Evolutionary conservation across 2,797 vertebrate genomes (phyloP).

Genomic region (Dendrocincla tyrannina): DNA sequence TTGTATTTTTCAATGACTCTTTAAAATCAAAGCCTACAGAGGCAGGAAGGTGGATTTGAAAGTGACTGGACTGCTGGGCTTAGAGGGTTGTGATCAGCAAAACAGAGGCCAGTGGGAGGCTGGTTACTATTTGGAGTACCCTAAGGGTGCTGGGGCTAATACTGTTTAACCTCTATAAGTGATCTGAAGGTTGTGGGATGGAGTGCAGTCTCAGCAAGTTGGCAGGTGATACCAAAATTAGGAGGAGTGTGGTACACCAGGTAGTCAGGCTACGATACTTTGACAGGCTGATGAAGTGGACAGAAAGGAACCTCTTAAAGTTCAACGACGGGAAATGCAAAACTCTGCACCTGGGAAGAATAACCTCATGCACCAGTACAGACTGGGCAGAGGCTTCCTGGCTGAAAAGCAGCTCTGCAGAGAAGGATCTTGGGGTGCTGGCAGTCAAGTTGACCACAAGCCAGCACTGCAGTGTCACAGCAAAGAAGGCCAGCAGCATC

Average conservation of each 20-base stretch:
- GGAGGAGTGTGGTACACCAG: neutral
- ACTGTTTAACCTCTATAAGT: neutral
- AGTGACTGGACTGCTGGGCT: neutral
- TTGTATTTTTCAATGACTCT: neutral
- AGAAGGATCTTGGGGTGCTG: neutral
- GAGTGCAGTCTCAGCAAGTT: neutral
- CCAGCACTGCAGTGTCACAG: neutral
- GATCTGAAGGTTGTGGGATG: neutral
- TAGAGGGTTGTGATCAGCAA: neutral
- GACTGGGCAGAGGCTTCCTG: neutral
- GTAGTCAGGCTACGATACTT: neutral
- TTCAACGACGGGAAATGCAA: neutral
- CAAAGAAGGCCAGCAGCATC: neutral
- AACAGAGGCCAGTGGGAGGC: neutral
- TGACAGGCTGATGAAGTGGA: neutral
- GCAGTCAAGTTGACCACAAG: neutral
- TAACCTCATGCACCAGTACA: neutral
- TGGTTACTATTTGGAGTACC: neutral
- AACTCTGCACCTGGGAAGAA: neutral
- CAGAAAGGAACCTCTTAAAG: neutral
- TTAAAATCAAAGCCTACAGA: neutral
- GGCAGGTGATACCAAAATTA: neutral
- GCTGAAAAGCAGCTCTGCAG: neutral
- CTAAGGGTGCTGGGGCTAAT: neutral
- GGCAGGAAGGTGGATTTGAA: neutral